Evolutionary conservation across 2,888 invertebrate species (phyloP), one percentile per base, ranked within the genome.

Genomic region (Dicyrtoma fusca): DNA sequence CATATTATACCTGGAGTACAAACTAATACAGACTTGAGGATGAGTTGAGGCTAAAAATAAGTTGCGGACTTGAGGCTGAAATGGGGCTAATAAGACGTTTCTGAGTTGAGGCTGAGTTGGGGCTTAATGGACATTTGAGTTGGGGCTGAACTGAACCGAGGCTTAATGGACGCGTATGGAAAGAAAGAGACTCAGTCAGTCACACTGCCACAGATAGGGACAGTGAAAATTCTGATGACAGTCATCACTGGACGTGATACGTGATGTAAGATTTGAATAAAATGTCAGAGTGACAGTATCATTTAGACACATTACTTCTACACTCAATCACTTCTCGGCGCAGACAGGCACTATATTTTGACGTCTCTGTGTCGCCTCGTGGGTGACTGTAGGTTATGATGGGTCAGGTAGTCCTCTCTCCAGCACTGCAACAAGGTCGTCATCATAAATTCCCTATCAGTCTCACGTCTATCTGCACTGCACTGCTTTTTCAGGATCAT

Each of bases 311-410:
- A 68, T 68, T 68, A 68, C 26, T 1, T 13, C 53, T 19, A 44
- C 17, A 23, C 55, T 63, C 25, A 55, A 34, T 26, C 55, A 55
- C 55, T 68, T 23, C 19, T 26, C 21, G 13, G 34, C 19, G 42
- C 65, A 65, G 59, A 42, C 21, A 57, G 25, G 21, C 61, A n/a
- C 21, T 42, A 21, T 55, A 19, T 45, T 47, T 53, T 19, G 19
- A 57, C 64, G 55, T 53, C 53, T 45, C 45, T 17, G 21, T 65
- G 71, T 64, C 64, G 64, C 64, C 64, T 57, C 42, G 34, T 64
- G 55, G 64, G 70, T 70, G 62, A 70, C 71, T 64, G 57, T 14
- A 63, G 64, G 55, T 71, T 71, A 42, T 11, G 55, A 64, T 45
- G 71, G 71, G 63, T 71, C 71, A 71, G 55, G 55, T 68, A 55